Evolutionary conservation across 2,888 invertebrate genomes (phyloP).

Genomic region (Phyllotreta striolata): DNA sequence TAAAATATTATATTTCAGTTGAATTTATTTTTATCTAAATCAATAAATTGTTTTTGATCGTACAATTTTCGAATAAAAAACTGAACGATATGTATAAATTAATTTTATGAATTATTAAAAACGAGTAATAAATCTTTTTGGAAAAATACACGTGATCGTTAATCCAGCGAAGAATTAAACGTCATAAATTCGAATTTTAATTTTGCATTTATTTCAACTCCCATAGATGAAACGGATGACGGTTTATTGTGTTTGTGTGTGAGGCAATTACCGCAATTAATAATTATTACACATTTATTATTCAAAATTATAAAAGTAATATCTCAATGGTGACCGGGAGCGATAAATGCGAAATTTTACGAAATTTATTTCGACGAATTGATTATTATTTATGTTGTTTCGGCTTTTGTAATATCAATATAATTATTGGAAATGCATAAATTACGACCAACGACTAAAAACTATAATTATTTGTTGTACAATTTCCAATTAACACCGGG

Average conservation of each 20-base stretch:
- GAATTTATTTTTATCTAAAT: too few relatives aligned
- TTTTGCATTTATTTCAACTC: slow-evolving; percentile 22
- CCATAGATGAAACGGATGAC: slow-evolving; percentile 32
- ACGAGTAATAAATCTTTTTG: slow-evolving; percentile 12
- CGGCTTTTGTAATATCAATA: slow-evolving; percentile 24
- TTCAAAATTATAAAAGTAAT: slow-evolving; percentile 34
- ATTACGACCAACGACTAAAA: slow-evolving; percentile 18
- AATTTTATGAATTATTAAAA: slow-evolving; percentile 1
- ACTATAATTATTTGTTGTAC: slow-evolving; percentile 29
- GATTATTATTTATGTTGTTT: slow-evolving; percentile 27
- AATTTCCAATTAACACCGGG: slow-evolving; percentile 18
- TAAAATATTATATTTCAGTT: too few relatives aligned
- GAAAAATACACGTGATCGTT: not conserved
- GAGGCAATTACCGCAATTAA: slow-evolving; percentile 35
- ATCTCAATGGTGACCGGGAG: slow-evolving; percentile 24
- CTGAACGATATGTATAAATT: too few relatives aligned
- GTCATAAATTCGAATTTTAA: slow-evolving; percentile 20
- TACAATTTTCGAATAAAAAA: too few relatives aligned
- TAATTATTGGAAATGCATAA: slow-evolving; percentile 25
- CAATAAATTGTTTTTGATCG: too few relatives aligned
- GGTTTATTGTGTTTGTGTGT: slow-evolving; percentile 34
- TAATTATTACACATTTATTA: slow-evolving; percentile 36
- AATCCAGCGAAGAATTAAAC: slow-evolving; percentile 1
- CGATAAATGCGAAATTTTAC: slow-evolving; percentile 25
- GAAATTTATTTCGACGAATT: slow-evolving; percentile 27